These are phyloP conservation scores for Cydia strobilella DNA, from an alignment of 1,140 invertebrate species.

Conservation along the genomic window DNA sequence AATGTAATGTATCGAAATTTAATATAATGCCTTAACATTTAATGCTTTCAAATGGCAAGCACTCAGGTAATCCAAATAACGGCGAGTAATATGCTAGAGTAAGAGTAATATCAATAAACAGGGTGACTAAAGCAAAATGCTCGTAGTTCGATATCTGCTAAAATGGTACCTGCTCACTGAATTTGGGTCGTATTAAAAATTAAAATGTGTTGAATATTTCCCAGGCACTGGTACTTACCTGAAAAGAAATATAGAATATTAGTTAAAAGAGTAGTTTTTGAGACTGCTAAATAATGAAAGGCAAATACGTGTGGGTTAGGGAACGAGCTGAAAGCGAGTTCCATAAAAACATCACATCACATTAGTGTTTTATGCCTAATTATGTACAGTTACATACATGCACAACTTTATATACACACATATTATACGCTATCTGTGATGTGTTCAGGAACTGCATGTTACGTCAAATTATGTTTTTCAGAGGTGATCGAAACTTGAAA, in stretches of 20 bases:
- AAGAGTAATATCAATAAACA: background rate
- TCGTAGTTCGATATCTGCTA: background rate
- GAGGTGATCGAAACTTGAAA: no score
- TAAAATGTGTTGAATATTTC: background rate
- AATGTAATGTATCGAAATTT: background rate
- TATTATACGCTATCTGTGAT: no score
- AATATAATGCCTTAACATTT: background rate
- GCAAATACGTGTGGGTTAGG: no score
- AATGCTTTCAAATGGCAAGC: slow-evolving; percentile 2
- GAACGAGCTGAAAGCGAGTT: no score
- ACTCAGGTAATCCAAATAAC: background rate
- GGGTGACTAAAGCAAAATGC: background rate
- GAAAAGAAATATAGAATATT: background rate
- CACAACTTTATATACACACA: no score
- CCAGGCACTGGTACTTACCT: background rate
- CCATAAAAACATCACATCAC: no score
- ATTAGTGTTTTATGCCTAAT: no score
- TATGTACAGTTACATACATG: no score
- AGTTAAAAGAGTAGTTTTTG: slow-evolving; percentile 7
- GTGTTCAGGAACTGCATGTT: no score
- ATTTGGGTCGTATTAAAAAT: background rate
- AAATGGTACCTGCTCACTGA: background rate
- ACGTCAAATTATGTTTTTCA: no score
- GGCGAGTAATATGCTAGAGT: slow-evolving; percentile 1
- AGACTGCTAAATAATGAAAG: no score